Conservation (phyloP, 2,888 invertebrate genomes). For the Dryobota labecula region DNA sequence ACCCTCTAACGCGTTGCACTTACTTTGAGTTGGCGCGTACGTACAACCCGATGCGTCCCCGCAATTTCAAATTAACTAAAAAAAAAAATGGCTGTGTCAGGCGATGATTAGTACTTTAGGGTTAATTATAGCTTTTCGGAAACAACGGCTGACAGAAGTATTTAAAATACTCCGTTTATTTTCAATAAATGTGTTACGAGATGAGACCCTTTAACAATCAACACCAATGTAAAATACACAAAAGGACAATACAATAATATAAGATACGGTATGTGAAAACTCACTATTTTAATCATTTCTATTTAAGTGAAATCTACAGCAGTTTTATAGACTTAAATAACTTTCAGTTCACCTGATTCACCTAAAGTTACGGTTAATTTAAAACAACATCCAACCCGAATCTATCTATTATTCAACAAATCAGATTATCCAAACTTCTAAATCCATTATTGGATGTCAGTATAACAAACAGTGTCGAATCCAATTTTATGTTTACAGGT, state of each 20-base stretch:
- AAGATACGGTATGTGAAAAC: too few species aligned
- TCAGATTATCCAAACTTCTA: conserved; percentile 12
- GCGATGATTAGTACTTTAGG: too few species aligned
- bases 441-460: conserved; percentile 14
- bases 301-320: neutral
- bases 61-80: too few species aligned
- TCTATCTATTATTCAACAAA: conserved; percentile 3
- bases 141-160: neutral
- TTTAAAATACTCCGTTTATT: neutral
- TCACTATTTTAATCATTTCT: neutral
- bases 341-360: neutral
- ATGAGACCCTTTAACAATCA: neutral
- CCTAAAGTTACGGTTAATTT: neutral
- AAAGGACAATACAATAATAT: too few species aligned
- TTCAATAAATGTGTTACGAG: neutral
- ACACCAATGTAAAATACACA: too few species aligned
- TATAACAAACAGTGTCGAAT: conserved; percentile 22
- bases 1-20: too few species aligned
- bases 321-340: neutral
- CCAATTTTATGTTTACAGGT: neutral
- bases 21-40: too few species aligned
- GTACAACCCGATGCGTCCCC: too few species aligned
- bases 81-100: too few species aligned
- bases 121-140: too few species aligned
- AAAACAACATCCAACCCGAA: neutral